A percentile compares a stretch with the other conserved stretches of the same genome.
Conservation (phyloP, 2,888 invertebrate species). For the Terebella lapidaria region DNA sequence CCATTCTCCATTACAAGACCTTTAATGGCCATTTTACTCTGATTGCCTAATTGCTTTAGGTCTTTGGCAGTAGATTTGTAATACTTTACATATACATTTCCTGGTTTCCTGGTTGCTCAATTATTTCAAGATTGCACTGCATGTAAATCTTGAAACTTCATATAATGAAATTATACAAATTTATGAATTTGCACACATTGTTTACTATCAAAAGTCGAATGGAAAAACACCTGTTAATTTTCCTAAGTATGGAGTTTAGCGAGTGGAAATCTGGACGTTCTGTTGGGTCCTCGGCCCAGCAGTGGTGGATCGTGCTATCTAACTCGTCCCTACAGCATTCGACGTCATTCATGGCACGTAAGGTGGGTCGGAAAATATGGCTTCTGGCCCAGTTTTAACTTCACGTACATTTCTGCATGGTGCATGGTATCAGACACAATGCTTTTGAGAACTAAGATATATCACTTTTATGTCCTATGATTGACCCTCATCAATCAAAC, state of each 20-base stretch:
- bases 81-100: too few species aligned
- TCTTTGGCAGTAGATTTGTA: too few species aligned
- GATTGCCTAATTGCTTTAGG: neutral
- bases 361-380: constrained; percentile 72
- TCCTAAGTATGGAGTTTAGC: constrained; percentile 80
- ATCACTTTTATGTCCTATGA: too few species aligned
- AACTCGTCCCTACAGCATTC: constrained; percentile 59
- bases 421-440: too few species aligned
- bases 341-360: constrained; percentile 42
- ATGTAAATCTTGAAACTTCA: too few species aligned
- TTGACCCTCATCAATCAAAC: too few species aligned
- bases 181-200: neutral
- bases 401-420: constrained; percentile 71
- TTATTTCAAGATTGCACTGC: too few species aligned
- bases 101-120: too few species aligned
- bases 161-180: too few species aligned
- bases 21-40: too few species aligned
- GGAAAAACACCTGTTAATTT: constrained; percentile 97
- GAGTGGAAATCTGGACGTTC: constrained; percentile 88
- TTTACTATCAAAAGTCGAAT: too few species aligned
- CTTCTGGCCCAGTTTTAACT: constrained; percentile 63
- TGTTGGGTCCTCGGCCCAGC: constrained; percentile 89
- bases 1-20: too few species aligned
- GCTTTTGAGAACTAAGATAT: neutral
- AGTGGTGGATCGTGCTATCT: constrained; percentile 74